A percentile compares a stretch with the other conserved stretches of the same genome.
phyloP scores from a whole-genome alignment of 2,113 vertebrate species.

The Caloenas nicobarica region DNA sequence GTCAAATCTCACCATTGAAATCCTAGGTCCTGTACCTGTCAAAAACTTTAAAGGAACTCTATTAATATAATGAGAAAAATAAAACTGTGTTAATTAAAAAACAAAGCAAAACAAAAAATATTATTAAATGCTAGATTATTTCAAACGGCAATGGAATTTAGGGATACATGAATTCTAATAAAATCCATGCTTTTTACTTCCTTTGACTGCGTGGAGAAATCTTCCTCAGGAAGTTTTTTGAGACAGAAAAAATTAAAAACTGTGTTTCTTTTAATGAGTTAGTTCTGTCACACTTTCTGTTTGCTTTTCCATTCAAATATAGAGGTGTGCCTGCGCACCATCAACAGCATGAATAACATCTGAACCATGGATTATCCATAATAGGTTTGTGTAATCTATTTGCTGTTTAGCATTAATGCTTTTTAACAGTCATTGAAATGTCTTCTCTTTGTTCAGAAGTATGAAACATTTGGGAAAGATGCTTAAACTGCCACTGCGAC shows the following conservation, averaged over 20 bases:
- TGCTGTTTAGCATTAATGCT: not conserved
- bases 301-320: not conserved
- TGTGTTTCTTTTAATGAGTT: rapidly evolving
- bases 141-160: not conserved
- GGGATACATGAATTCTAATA: not conserved
- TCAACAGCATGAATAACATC: not conserved
- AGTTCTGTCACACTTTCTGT: not conserved
- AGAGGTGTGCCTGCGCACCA: not conserved
- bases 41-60: not conserved
- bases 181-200: not conserved
- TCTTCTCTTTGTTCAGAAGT: not conserved
- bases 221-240: not conserved
- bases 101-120: not conserved
- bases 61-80: not conserved
- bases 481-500: not conserved
- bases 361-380: not conserved
- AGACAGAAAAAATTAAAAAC: not conserved
- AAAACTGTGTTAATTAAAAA: not conserved
- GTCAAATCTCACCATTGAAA: not conserved
- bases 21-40: not conserved
- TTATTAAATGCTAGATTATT: not conserved
- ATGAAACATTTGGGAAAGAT: not conserved
- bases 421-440: not conserved
- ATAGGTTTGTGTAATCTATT: not conserved
- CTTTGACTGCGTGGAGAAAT: not conserved